A percentile compares a stretch with the other conserved stretches of the same genome.
These are phyloP conservation scores for Casuarius casuarius DNA, from an alignment of 2,113 vertebrate genomes.

Conservation along the genomic window DNA sequence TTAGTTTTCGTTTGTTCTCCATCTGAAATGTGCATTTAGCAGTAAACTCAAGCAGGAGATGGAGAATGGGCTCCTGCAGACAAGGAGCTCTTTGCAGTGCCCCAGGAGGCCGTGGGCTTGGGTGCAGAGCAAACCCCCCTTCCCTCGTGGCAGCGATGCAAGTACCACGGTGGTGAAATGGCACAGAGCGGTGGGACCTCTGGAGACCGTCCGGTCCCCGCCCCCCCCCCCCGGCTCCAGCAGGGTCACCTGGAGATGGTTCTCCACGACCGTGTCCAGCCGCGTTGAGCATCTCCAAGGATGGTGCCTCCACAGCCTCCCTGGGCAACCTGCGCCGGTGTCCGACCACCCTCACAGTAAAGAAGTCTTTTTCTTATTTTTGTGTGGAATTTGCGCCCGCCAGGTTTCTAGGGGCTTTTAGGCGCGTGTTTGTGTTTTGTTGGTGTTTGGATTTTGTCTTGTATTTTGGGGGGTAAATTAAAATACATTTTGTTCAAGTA, in stretches of 20 bases:
- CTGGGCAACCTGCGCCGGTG: too few relatives aligned
- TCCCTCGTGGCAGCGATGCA: neutral
- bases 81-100: neutral
- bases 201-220: too few relatives aligned
- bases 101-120: too few relatives aligned
- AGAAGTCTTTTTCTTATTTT: neutral
- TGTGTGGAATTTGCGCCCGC: neutral
- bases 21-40: fast-evolving
- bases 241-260: too few relatives aligned
- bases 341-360: neutral
- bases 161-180: neutral
- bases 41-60: neutral
- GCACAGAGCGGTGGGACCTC: too few relatives aligned
- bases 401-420: neutral
- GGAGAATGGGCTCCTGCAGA: neutral
- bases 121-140: neutral
- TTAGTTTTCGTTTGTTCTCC: neutral
- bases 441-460: neutral
- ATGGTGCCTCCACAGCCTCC: too few relatives aligned
- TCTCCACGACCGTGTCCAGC: too few relatives aligned
- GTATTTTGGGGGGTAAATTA: neutral
- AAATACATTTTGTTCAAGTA: neutral
- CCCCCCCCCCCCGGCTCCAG: too few relatives aligned
- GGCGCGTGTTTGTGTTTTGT: fast-evolving
- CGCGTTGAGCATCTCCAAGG: too few relatives aligned